A percentile compares a stretch with the other conserved stretches of the same genome.
Evolutionary conservation across 2,888 invertebrate species (phyloP).

Genomic region (Epinotia ramella): DNA sequence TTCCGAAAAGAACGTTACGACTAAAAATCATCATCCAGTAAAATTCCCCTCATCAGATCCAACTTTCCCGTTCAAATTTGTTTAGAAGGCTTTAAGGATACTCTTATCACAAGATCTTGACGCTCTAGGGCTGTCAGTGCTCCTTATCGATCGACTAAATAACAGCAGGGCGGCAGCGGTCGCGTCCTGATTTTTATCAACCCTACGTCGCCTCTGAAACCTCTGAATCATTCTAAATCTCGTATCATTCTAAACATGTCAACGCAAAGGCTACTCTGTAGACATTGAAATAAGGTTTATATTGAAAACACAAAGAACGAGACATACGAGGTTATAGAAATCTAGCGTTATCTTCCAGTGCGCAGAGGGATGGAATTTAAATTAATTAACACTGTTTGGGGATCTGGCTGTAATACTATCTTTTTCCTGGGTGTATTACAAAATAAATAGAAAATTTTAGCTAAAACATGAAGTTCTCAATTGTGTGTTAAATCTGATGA

Average conservation of each 20-base stretch:
- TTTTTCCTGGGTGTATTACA: constrained; percentile 11
- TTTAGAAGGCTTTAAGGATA: constrained; percentile 21
- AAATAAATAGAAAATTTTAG: constrained; percentile 7
- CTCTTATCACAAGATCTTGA: constrained; percentile 31
- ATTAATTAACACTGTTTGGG: constrained; percentile 40
- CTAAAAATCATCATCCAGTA: background rate
- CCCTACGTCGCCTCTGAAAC: constrained; percentile 19
- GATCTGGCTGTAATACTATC: constrained; percentile 18
- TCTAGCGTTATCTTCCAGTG: constrained; percentile 22
- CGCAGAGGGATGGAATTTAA: constrained; percentile 33
- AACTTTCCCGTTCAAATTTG: constrained; percentile 13
- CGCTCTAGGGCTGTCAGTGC: constrained; percentile 18
- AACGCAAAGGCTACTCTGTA: constrained; percentile 2
- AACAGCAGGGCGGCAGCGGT: constrained; percentile 10
- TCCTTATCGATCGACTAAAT: constrained; percentile 27
- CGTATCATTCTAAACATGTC: background rate
- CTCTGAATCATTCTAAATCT: background rate
- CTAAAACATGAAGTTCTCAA: background rate
- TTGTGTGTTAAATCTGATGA: background rate
- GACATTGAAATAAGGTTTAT: background rate
- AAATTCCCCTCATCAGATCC: background rate
- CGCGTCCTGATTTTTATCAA: constrained; percentile 38
- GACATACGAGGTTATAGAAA: constrained; percentile 1
- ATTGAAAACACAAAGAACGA: background rate
- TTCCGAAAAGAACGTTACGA: background rate